Evolutionary conservation across 2,797 vertebrate genomes (phyloP).

Genomic region (Chelmon rostratus): DNA sequence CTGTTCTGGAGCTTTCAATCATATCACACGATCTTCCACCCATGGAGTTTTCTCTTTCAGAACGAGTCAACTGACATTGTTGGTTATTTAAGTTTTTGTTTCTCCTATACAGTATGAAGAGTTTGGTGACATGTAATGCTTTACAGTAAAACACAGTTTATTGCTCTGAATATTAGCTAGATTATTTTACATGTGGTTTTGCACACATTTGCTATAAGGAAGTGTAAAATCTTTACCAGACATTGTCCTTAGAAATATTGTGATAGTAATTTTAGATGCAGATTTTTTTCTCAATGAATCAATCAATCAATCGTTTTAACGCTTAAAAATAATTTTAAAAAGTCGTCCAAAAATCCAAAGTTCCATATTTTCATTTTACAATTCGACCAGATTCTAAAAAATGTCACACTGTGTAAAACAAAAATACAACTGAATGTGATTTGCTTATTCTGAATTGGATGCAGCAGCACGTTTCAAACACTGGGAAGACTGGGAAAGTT

Average conservation of each 20-base stretch:
- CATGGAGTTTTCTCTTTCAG: neutral
- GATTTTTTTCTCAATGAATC: neutral
- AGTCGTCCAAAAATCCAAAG: too few species aligned
- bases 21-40: neutral
- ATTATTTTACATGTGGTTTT: neutral
- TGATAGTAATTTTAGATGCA: neutral
- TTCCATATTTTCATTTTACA: too few species aligned
- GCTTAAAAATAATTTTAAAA: too few species aligned
- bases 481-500: too few species aligned
- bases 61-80: neutral
- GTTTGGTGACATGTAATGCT: neutral
- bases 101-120: neutral
- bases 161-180: neutral
- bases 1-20: neutral
- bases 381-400: too few species aligned
- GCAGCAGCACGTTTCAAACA: too few species aligned
- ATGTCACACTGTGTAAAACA: too few species aligned
- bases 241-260: neutral
- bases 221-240: neutral
- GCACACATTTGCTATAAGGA: neutral
- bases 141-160: slow-evolving; percentile 1
- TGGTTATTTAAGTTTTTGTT: neutral
- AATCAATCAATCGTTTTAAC: neutral
- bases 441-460: too few species aligned
- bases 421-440: too few species aligned